These are phyloP conservation scores for Himalopsyche tibetana DNA, from an alignment of 2,888 invertebrate genomes.

Conservation along the genomic window DNA sequence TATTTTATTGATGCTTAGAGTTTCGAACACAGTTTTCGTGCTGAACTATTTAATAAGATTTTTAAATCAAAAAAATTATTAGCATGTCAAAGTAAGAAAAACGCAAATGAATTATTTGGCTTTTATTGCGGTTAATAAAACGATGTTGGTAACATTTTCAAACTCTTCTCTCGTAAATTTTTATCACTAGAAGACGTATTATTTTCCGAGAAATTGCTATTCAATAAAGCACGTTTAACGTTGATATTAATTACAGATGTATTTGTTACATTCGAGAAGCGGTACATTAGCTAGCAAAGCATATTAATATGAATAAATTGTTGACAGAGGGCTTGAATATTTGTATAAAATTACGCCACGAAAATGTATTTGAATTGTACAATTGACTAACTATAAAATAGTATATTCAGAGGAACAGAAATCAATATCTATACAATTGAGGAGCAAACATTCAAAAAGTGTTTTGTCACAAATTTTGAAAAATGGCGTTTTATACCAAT, in stretches of 20 bases:
- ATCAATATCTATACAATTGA: not conserved
- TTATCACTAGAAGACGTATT: not conserved
- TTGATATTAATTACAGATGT: constrained; percentile 29
- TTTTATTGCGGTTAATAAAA: no score
- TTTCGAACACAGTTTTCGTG: no score
- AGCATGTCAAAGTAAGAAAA: no score
- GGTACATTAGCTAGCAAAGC: not conserved
- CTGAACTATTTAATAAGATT: no score
- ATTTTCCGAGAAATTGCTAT: not conserved
- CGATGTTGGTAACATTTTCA: no score
- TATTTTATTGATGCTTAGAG: no score
- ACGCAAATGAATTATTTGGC: no score
- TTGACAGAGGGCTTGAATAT: not conserved
- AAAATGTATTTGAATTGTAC: not conserved
- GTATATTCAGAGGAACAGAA: not conserved
- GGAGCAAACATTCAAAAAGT: no score
- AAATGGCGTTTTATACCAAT: no score
- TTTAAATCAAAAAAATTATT: no score
- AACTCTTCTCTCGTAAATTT: not conserved
- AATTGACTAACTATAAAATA: not conserved
- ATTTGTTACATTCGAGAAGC: not conserved
- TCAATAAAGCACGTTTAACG: not conserved
- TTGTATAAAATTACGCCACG: not conserved
- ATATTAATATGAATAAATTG: not conserved
- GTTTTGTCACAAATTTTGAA: no score